These are phyloP conservation scores for Natrix natrix DNA, from an alignment of 2,797 vertebrate genomes.

Conservation along the genomic window DNA sequence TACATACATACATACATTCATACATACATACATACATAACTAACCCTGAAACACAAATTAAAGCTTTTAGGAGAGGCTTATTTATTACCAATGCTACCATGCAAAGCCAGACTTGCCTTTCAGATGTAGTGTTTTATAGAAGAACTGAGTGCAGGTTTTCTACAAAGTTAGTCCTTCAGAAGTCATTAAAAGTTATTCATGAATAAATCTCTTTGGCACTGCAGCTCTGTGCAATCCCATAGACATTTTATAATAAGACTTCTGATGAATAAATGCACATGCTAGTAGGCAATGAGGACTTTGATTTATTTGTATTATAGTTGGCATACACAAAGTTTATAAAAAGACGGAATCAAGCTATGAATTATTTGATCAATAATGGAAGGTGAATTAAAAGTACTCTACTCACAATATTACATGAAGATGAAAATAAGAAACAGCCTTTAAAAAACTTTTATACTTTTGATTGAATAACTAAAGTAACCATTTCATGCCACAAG, in stretches of 20 bases:
- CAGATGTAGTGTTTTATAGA: neutral
- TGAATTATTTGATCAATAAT: neutral
- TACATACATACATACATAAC: too few relatives aligned
- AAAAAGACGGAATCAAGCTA: conserved; percentile 34
- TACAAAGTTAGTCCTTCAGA: neutral
- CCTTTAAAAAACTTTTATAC: neutral
- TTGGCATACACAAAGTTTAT: conserved; percentile 48
- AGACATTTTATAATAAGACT: neutral
- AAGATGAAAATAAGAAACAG: neutral
- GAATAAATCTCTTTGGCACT: neutral
- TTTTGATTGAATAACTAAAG: neutral
- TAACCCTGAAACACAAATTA: conserved; percentile 1
- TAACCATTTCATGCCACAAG: neutral
- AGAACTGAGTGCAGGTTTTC: neutral
- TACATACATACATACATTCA: too few relatives aligned
- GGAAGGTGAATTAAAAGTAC: neutral
- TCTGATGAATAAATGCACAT: neutral
- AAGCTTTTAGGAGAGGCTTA: neutral
- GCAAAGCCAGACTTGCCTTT: neutral
- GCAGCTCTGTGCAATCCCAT: neutral
- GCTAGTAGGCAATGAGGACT: neutral
- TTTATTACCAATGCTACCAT: neutral
- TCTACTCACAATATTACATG: neutral
- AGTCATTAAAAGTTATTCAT: neutral
- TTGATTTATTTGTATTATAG: conserved; percentile 40